These are phyloP conservation scores for Theristicus caerulescens DNA, from an alignment of 2,113 vertebrate genomes.

Conservation along the genomic window DNA sequence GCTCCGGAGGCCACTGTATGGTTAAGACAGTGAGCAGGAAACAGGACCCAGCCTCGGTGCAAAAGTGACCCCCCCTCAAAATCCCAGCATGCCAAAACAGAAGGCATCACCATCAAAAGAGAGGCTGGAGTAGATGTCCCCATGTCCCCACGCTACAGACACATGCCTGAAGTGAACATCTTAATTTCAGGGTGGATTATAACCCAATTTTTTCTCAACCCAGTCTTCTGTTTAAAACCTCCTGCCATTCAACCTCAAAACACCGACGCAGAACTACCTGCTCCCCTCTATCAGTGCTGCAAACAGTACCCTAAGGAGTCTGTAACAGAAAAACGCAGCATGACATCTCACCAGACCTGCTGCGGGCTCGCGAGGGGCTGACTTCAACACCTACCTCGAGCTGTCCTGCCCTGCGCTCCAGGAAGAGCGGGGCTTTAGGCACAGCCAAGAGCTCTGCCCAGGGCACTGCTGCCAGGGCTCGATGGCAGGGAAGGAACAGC, in stretches of 20 bases:
- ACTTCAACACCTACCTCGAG: neutral
- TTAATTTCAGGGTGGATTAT: neutral
- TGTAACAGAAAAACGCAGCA: neutral
- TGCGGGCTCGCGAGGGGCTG: fast-evolving
- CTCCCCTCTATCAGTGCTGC: neutral
- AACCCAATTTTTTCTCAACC: neutral
- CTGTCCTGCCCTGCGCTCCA: neutral
- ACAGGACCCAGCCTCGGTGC: neutral
- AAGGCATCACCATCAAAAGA: neutral
- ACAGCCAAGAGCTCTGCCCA: neutral
- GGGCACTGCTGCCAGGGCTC: neutral
- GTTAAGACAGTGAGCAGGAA: neutral
- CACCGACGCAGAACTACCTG: neutral
- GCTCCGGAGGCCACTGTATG: fast-evolving
- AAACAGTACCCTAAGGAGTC: neutral
- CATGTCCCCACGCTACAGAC: neutral
- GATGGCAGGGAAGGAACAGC: neutral
- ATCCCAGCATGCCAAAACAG: neutral
- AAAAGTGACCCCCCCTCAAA: neutral
- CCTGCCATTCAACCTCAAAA: neutral
- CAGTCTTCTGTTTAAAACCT: neutral
- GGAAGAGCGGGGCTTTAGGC: neutral
- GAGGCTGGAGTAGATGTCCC: neutral
- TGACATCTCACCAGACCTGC: neutral
- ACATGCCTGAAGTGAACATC: neutral